These are phyloP conservation scores for Rhipidura dahli DNA, from an alignment of 2,113 vertebrate genomes.

Conservation along the genomic window DNA sequence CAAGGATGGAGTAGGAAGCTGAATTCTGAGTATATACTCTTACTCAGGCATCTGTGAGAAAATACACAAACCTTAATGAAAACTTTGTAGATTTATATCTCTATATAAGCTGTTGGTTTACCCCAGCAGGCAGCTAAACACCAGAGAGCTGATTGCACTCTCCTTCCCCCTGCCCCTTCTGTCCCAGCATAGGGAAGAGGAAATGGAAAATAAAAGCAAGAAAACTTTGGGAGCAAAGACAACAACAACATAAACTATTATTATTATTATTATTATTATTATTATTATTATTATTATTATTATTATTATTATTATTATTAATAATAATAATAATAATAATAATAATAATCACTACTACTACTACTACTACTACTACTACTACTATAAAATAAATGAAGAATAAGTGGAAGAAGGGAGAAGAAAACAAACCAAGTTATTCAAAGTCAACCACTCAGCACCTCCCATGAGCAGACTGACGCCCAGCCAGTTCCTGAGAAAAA, in stretches of 20 bases:
- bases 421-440: neutral
- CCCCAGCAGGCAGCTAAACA: neutral
- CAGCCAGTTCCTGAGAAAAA: neutral
- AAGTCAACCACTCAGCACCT: neutral
- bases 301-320: neutral
- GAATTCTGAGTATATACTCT: neutral
- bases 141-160: neutral
- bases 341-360: too few species aligned
- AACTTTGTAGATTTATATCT: neutral
- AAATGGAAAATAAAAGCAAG: neutral
- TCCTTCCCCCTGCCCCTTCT: fast-evolving
- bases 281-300: neutral
- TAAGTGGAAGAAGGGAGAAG: neutral
- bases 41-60: neutral
- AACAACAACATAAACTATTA: neutral
- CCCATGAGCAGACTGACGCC: neutral
- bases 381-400: neutral
- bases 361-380: neutral
- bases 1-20: neutral
- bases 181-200: neutral
- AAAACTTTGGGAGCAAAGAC: neutral
- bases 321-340: too few species aligned
- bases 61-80: neutral
- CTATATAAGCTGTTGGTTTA: neutral
- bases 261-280: neutral